Evolutionary conservation across 2,888 invertebrate genomes (phyloP), one percentile per base, ranked within the genome.

Genomic region (Tenthredo livida): DNA sequence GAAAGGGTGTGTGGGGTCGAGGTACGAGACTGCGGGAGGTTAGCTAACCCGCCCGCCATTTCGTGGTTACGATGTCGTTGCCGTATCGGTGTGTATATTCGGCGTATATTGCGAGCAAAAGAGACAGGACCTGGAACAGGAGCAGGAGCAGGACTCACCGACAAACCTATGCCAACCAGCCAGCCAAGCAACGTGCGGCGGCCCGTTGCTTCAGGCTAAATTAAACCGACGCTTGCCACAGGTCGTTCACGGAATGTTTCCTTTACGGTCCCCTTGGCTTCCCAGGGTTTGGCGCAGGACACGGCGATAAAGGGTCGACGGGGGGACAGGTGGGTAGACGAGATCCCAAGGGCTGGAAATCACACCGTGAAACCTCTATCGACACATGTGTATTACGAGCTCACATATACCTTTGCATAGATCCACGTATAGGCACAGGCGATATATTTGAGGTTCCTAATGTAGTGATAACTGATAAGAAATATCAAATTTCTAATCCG

Each of bases 11-110:
- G 25, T n/a, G 67, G 67, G 83, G 80, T 80, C 80, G 80, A 80
- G 47, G 80, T 77, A 21, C 61, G 78, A 17, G 58, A 37, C 77
- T 77, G 33, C 58, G 61, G 58, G 40, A 80, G 80, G 80, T 80
- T 80, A 80, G 80, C 83, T 67, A 65, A 70, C 70, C 83, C 65
- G 21, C 80, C 67, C 47, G 87, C 85, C 86, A 87, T 90, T 89
- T 86, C 86, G 87, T 77, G 88, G 89, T 90, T 88, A 89, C 88
- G 89, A 89, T 87, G 87, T 89, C 88, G 88, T 88, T 88, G 86
- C 86, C 86, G 87, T 88, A 89, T 90, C 88, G 88, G 83, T 67
- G 83, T 67, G 83, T 83, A 70, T 67, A 83, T 83, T 67, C 70
- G 33, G 87, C 85, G 86, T 88, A 87, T 72, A 85, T 86, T 85